Base-by-base conservation (phyloP, 2,888 invertebrate genomes). In the Napeogenes sylphis region DNA sequence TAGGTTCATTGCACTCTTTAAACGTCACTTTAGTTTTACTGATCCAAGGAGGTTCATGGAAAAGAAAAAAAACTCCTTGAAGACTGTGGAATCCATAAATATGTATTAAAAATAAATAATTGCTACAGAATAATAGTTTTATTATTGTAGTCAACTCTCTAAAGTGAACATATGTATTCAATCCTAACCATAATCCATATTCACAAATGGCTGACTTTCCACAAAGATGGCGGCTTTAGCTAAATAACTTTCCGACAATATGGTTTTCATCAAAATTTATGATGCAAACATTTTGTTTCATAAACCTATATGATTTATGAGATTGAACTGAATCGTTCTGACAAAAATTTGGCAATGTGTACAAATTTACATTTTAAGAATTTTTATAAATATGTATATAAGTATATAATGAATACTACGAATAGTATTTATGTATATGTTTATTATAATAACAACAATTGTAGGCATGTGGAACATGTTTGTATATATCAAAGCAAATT, bases 241-340 rank as follows among this genome's bases (percentile, higher is more conserved):
- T 55, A 59, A 61, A 61, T 45, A 46, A 61, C 21, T 42, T 30
- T 6, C 54, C 46, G 30, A 59, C 56, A 56, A 63, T 58, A 51
- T 64, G 66, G 53, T 47, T 63, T 62, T 13, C 66, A 58, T 67
- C 66, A 67, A 53, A 64, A 57, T 63, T 58, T 60, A 66, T 56
- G 63, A 58, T 53, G 54, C 57, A 58, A 63, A 61, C 42, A 66
- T 56, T 58, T 56, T 51, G 38, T 62, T 67, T 61, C 61, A 46
- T 59, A 64, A 62, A 63, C 64, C 58, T 21, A 56, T 55, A 60
- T 67, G 66, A 67, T 62, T 67, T 61, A 67, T 47, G 56, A 21
- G 2, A 35, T n/a, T 10, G 46, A 38, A 55, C 38, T 1, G n/a
- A 51, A 51, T 55, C 4, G n/a, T 14, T 12, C 35, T n/a, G 8